phyloP scores from a whole-genome alignment of 2,888 invertebrate species.

The Yponomeuta plumbellus region DNA sequence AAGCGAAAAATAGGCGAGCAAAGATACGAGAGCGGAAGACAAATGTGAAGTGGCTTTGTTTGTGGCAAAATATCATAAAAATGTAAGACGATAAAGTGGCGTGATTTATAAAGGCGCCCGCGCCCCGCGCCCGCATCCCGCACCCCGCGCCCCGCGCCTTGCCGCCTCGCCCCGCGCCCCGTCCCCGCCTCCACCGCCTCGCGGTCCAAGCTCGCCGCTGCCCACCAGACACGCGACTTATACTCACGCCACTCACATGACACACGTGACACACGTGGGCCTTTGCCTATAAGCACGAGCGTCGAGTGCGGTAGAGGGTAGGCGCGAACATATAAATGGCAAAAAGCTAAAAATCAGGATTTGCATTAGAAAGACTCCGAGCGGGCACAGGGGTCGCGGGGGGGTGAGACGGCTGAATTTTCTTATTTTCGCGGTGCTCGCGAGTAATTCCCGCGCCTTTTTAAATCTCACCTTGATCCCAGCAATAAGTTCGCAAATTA shows the following conservation, averaged over 20 bases:
- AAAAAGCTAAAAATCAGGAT: slow-evolving; percentile 46
- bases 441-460: slow-evolving; percentile 33
- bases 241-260: not conserved
- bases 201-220: not conserved
- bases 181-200: not conserved
- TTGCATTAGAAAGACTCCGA: slow-evolving; percentile 42
- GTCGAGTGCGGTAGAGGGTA: not conserved
- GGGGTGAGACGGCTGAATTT: slow-evolving; percentile 21
- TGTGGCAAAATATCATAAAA: slow-evolving; percentile 58
- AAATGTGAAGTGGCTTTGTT: slow-evolving; percentile 59
- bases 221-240: not conserved
- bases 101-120: slow-evolving; percentile 41
- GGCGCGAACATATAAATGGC: slow-evolving; percentile 36
- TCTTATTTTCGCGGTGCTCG: slow-evolving; percentile 27
- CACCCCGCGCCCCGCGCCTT: not conserved
- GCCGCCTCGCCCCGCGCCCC: not conserved
- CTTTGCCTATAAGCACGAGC: not conserved
- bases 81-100: slow-evolving; percentile 55
- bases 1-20: slow-evolving; percentile 41
- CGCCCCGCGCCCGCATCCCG: not conserved
- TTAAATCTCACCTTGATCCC: slow-evolving; percentile 52
- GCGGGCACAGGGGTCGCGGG: slow-evolving; percentile 15
- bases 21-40: slow-evolving; percentile 47
- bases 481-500: slow-evolving; percentile 57
- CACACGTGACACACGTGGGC: not conserved